Evolutionary conservation across 2,113 vertebrate species (phyloP).

Genomic region (Oxyura jamaicensis): DNA sequence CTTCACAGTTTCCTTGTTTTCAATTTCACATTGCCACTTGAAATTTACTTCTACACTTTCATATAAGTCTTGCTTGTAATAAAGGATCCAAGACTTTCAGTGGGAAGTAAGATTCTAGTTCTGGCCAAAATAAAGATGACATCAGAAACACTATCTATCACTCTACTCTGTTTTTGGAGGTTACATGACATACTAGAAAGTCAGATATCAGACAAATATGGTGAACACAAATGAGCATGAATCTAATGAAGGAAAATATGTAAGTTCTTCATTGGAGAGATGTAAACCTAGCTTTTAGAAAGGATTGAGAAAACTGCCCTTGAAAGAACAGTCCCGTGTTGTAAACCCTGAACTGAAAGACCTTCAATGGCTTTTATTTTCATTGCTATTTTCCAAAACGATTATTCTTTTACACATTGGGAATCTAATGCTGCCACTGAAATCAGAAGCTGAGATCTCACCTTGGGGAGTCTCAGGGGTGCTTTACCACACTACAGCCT

Average conservation of each 20-base stretch:
- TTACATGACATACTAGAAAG: not conserved
- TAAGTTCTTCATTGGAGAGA: not conserved
- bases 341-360: not conserved
- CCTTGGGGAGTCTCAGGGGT: not conserved
- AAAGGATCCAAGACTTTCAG: not conserved
- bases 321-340: not conserved
- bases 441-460: not conserved
- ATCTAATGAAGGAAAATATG: not conserved
- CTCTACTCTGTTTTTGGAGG: not conserved
- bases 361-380: not conserved
- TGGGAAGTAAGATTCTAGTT: not conserved
- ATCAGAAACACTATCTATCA: not conserved
- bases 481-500: not conserved
- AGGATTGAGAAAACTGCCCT: not conserved
- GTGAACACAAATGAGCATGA: not conserved
- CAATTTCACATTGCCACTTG: not conserved
- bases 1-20: not conserved
- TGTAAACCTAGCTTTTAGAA: not conserved
- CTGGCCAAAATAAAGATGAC: not conserved
- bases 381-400: not conserved
- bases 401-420: not conserved
- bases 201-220: not conserved
- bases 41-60: not conserved
- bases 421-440: not conserved
- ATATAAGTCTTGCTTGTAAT: not conserved